These are phyloP conservation scores for Poecilia picta DNA, from an alignment of 2,797 vertebrate species.

Conservation along the genomic window DNA sequence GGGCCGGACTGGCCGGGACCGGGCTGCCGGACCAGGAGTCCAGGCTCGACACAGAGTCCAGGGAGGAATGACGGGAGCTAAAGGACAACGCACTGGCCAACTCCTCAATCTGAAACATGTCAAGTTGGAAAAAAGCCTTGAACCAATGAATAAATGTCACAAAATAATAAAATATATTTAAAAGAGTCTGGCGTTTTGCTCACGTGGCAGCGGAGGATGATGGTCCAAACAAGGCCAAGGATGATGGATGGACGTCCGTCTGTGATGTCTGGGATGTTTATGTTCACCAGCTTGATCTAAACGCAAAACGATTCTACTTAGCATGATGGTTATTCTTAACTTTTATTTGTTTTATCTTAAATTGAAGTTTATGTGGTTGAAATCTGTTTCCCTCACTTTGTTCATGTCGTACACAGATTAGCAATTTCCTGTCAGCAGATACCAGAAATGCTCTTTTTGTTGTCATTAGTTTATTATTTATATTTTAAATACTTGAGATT, in stretches of 20 bases:
- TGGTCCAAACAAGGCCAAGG: constrained; percentile 92
- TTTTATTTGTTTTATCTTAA: neutral
- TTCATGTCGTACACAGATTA: too few relatives aligned
- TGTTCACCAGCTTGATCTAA: constrained; percentile 93
- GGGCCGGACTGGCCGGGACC: constrained; percentile 76
- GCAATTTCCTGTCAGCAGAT: too few relatives aligned
- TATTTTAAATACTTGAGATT: too few relatives aligned
- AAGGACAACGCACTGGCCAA: constrained; percentile 83
- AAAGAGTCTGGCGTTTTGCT: constrained; percentile 59
- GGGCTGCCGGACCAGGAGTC: constrained; percentile 76
- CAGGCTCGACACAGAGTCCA: constrained; percentile 69
- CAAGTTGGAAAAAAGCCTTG: neutral
- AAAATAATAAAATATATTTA: neutral
- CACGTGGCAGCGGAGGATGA: constrained; percentile 94
- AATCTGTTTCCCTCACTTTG: too few relatives aligned
- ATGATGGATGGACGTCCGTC: constrained; percentile 92
- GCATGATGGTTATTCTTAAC: neutral
- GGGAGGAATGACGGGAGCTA: constrained; percentile 78
- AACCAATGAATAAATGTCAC: neutral
- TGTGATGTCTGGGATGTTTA: constrained; percentile 91
- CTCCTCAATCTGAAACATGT: constrained; percentile 85
- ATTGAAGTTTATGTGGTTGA: neutral
- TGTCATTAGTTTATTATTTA: too few relatives aligned
- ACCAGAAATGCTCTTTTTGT: too few relatives aligned
- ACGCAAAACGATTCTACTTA: neutral